Evolutionary conservation across 2,797 vertebrate species (phyloP).

Genomic region (Poecilia picta): DNA sequence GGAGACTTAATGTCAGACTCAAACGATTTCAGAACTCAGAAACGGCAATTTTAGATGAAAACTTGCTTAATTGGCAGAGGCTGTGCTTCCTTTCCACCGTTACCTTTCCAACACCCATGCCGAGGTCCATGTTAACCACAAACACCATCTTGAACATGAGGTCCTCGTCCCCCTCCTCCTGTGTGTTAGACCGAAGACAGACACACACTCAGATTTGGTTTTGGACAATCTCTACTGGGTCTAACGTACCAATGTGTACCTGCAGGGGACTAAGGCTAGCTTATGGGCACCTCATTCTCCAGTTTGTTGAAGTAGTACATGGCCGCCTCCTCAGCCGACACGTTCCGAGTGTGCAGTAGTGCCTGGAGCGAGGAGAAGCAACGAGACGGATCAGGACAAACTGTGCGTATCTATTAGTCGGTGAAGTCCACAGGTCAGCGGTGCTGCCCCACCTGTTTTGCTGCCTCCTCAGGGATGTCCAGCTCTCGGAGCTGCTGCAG

Average conservation of each 20-base stretch:
- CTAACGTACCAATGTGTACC: slow-evolving; percentile 68
- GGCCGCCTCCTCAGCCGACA: slow-evolving; percentile 86
- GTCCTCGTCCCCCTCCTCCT: slow-evolving; percentile 84
- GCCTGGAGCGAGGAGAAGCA: slow-evolving; percentile 69
- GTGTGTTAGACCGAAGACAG: slow-evolving; percentile 31
- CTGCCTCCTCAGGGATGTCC: slow-evolving; percentile 86
- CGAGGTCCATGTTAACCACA: slow-evolving; percentile 88
- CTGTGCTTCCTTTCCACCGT: background rate
- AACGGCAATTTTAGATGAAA: background rate
- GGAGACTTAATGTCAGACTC: background rate
- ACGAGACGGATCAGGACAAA: background rate
- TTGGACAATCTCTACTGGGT: slow-evolving; percentile 55
- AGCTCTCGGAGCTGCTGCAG: slow-evolving; percentile 85
- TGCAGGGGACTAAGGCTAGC: slow-evolving; percentile 73
- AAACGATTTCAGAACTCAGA: background rate
- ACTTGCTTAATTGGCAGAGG: background rate
- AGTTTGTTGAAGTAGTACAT: slow-evolving; percentile 90
- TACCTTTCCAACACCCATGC: slow-evolving; percentile 87
- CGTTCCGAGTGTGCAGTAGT: slow-evolving; percentile 84
- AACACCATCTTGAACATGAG: slow-evolving; percentile 87
- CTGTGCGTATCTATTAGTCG: fast-evolving
- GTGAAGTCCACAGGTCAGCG: background rate
- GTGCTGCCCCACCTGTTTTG: slow-evolving; percentile 77
- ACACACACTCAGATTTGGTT: slow-evolving; percentile 65
- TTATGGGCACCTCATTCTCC: slow-evolving; percentile 85